Percentiles rank a stretch among this genome's conserved stretches.
phyloP scores from a whole-genome alignment of 2,113 vertebrate species.

The Dicaeum eximium region DNA sequence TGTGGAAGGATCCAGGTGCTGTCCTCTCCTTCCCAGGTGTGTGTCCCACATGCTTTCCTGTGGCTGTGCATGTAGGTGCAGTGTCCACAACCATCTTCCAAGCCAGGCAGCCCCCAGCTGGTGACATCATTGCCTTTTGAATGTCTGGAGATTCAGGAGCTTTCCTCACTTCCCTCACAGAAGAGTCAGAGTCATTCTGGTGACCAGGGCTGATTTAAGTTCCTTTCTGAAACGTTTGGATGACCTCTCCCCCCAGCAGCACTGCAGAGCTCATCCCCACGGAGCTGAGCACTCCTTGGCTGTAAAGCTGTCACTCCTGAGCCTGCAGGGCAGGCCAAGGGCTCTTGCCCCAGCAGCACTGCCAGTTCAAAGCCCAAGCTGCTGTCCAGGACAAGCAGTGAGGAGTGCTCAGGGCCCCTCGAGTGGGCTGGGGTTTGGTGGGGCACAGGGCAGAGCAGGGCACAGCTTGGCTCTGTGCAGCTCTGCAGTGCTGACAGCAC shows the following conservation, averaged over 20 bases:
- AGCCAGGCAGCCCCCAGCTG: not conserved
- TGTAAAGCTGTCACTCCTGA: not conserved
- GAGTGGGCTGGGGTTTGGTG: not conserved
- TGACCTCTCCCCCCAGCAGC: not conserved
- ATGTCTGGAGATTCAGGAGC: not conserved
- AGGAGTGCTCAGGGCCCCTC: not conserved
- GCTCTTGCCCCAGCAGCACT: not conserved
- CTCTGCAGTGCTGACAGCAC: conserved; percentile 52
- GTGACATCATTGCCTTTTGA: not conserved
- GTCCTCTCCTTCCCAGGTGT: not conserved
- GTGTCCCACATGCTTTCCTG: not conserved
- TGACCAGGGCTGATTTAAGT: not conserved
- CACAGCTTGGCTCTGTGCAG: not conserved
- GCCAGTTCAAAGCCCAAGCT: not conserved
- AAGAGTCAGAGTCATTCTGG: not conserved
- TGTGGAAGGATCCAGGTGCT: not conserved
- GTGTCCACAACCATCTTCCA: not conserved
- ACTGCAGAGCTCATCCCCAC: not conserved
- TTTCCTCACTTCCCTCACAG: not conserved
- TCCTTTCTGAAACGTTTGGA: not conserved
- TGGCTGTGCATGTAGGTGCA: not conserved
- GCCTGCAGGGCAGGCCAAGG: not conserved
- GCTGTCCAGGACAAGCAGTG: not conserved
- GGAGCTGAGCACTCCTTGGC: not conserved
- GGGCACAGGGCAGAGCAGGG: not conserved